Conservation (phyloP, 2,888 invertebrate genomes). For the Catonia carolina region DNA sequence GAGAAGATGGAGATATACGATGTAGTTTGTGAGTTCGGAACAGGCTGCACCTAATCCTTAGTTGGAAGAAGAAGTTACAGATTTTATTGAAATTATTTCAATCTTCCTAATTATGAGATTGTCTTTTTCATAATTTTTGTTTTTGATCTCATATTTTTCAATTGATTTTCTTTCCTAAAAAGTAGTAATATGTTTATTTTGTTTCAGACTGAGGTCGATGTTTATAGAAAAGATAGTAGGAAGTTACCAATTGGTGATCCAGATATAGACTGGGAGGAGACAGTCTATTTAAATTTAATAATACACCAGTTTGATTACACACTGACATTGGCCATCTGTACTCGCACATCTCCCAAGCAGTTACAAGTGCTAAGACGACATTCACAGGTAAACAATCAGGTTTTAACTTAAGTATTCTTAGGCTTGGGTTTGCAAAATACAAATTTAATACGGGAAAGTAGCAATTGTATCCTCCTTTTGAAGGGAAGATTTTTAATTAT, state of each 20-base stretch:
- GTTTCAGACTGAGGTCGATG: constrained; percentile 86
- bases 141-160: too few relatives aligned
- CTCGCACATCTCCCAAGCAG: constrained; percentile 94
- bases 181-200: too few relatives aligned
- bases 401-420: too few relatives aligned
- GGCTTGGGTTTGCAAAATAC: too few relatives aligned
- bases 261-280: constrained; percentile 98
- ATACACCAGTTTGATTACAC: constrained; percentile 99
- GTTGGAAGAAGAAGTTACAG: neutral
- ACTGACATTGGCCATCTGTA: constrained; percentile 94
- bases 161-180: too few relatives aligned
- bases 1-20: too few relatives aligned
- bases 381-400: constrained; percentile 77
- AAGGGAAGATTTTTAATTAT: too few relatives aligned
- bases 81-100: neutral
- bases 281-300: constrained; percentile 94
- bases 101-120: neutral
- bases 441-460: too few relatives aligned
- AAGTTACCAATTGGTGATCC: constrained; percentile 94
- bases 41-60: too few relatives aligned
- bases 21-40: too few relatives aligned
- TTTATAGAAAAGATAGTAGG: constrained; percentile 93
- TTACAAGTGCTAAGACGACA: constrained; percentile 89
- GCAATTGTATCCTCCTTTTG: too few relatives aligned
- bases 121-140: neutral